Conservation (phyloP, 2,113 vertebrate species). For the Callospermophilus lateralis region DNA sequence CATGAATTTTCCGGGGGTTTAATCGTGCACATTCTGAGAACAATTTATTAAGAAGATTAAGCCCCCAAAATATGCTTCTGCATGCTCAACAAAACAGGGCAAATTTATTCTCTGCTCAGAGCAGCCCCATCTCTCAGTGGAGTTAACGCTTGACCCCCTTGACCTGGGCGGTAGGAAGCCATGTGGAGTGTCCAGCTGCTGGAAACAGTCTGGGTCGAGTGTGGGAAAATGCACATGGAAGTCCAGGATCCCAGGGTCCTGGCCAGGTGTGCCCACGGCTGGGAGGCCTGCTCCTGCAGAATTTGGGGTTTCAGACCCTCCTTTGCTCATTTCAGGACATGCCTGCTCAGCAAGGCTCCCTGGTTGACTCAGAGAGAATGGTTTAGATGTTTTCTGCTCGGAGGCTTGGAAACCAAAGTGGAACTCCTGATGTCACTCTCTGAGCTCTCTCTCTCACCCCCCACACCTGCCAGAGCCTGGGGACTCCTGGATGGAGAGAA, state of each 20-base stretch:
- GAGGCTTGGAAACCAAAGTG: background rate
- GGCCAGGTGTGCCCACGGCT: background rate
- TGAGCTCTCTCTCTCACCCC: background rate
- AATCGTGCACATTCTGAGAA: constrained; percentile 81
- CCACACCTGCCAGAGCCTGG: background rate
- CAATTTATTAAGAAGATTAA: constrained; percentile 87
- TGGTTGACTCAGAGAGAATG: background rate
- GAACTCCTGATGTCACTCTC: background rate
- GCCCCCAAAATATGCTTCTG: constrained; percentile 84
- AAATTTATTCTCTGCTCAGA: constrained; percentile 81
- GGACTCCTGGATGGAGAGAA: background rate
- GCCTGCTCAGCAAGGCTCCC: background rate
- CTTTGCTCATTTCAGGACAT: background rate
- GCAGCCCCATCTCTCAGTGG: constrained; percentile 56
- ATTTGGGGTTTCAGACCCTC: background rate
- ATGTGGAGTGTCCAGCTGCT: background rate
- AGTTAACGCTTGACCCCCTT: background rate
- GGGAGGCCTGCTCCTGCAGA: too few relatives aligned
- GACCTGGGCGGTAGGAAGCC: background rate
- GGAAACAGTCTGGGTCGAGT: rapidly evolving
- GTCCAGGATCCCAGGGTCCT: background rate
- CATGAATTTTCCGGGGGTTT: constrained; percentile 83
- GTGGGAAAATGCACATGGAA: background rate
- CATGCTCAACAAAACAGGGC: constrained; percentile 81
- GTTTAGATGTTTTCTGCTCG: background rate